Base-by-base conservation (phyloP, 2,888 invertebrate species). In the Dimorphilus gyrociliatus region DNA sequence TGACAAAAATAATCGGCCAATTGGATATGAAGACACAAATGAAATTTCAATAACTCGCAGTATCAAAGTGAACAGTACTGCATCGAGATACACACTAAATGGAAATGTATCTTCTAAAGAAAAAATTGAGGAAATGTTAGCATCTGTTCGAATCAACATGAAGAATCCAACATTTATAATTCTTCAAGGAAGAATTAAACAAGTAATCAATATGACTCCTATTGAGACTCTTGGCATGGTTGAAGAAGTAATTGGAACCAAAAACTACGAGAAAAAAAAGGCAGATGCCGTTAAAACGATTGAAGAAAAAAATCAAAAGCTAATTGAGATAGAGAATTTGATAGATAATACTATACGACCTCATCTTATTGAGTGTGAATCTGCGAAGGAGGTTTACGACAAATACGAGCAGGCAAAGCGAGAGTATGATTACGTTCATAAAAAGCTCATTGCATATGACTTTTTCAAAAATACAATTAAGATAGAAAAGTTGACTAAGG, bases 91-190 rank as follows among this genome's bases (percentile, higher is more conserved):
- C n/a, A 32, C 31, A 28, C 7, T 13, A 31, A 14, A 33, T 12
- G 13, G 13, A n/a, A n/a, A 13, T 27, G 5, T 8, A 34, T 7
- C 19, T 15, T 12, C 7, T 32, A 10, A 31, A 14, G 15, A 10
- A 8, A n/a, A 29, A 45, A 81, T 94, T 1, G 76, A 77, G 23
- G 97, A 97, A 63, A 68, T 99, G 55, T 97, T 97, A 64, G 82
- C 86, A 48, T 86, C 90, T 0, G 79, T 97, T 4, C 90, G 92
- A 56, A 68, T 97, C 23, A 99, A 99, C 55, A 86, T 99, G 2
- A 97, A 97, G 66, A 97, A 97, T 67, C 97, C 97, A 0, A 92
- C 97, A 62, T 97, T 94, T 65, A 72, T 97, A 19, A 97, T 99
- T 51, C 94, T 97, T 94, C 97, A 97, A 69, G 97, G 97, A 0